Conservation (phyloP, 1,140 invertebrate genomes). For the Belonocnema kinseyi region DNA sequence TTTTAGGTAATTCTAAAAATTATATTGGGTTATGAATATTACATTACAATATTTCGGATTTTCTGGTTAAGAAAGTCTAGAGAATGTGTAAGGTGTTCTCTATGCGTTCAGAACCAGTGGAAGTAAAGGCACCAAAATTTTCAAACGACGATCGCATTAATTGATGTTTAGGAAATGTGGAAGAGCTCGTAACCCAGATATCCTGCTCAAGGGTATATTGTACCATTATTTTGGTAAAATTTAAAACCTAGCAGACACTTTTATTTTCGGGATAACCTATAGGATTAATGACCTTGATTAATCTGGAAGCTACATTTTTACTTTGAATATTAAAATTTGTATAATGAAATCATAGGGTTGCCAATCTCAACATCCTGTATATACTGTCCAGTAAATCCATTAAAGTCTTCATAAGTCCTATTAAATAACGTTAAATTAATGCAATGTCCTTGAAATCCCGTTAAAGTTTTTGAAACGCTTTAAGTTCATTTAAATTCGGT, state of each 20-base stretch:
- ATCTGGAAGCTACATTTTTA: too few species aligned
- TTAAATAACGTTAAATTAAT: too few species aligned
- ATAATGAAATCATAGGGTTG: too few species aligned
- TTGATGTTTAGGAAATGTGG: conserved; percentile 76
- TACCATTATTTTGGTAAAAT: conserved; percentile 80
- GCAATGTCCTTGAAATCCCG: too few species aligned
- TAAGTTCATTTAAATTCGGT: too few species aligned
- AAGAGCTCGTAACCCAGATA: conserved; percentile 77
- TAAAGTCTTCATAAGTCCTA: too few species aligned
- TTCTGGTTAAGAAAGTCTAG: neutral
- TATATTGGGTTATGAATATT: too few species aligned
- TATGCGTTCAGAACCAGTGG: conserved; percentile 78
- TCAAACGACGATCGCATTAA: conserved; percentile 71
- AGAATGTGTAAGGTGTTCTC: neutral
- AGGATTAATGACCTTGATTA: neutral
- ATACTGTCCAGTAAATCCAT: too few species aligned
- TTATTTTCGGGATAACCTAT: neutral
- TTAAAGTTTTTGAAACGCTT: too few species aligned
- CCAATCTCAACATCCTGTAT: too few species aligned
- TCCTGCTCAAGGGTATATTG: conserved; percentile 82
- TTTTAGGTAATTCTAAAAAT: conserved; percentile 68
- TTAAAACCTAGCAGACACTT: conserved; percentile 39
- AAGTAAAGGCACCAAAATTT: conserved; percentile 81
- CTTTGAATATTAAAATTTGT: too few species aligned
- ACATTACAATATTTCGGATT: neutral